phyloP scores from a whole-genome alignment of 2,888 invertebrate species.

The Xanthorhoe designata region DNA sequence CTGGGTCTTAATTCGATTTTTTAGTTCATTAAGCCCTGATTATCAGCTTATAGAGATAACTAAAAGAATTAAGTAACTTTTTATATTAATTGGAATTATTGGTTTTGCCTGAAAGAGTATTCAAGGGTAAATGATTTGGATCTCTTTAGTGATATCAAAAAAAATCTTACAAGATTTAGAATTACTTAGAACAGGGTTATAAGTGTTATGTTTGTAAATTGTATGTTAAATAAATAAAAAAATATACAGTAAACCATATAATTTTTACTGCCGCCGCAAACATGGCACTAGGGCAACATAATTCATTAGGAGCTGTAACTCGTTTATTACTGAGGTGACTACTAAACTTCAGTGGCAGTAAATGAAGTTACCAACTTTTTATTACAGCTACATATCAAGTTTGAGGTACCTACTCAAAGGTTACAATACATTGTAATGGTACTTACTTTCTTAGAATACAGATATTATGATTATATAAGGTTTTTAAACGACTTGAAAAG shows the following conservation, averaged over 20 bases:
- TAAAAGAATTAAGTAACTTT: background rate
- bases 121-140: background rate
- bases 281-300: constrained; percentile 36
- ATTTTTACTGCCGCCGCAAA: constrained; percentile 21
- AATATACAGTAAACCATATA: background rate
- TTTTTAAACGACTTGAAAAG: no score
- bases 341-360: constrained; percentile 37
- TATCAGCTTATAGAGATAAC: background rate
- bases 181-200: no score
- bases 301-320: constrained; percentile 42
- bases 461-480: no score
- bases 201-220: no score
- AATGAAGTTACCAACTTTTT: constrained; percentile 13
- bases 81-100: no score
- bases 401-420: constrained; percentile 1
- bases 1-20: background rate
- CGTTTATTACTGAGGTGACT: constrained; percentile 33
- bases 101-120: background rate
- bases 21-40: background rate
- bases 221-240: no score
- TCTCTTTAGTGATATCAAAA: no score
- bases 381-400: constrained; percentile 8
- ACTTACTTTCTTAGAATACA: background rate
- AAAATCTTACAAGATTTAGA: no score
- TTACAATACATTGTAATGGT: background rate